Percentiles rank a stretch among this genome's conserved stretches.
Conservation (phyloP, 1,140 invertebrate species). For the Schmidtea mediterranea region DNA sequence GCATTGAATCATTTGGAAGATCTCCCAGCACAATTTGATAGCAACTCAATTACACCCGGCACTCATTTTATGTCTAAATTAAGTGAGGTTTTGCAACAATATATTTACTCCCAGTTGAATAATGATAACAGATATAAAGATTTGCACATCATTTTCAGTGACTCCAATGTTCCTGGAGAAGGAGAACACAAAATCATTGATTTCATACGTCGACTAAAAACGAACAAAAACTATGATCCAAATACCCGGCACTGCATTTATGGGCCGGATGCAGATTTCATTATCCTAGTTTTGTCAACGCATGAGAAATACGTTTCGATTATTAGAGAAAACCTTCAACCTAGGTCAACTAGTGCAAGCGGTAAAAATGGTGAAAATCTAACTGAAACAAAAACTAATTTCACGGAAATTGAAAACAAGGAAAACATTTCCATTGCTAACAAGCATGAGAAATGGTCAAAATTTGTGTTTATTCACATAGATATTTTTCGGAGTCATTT, state of each 20-base stretch:
- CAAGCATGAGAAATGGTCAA: neutral
- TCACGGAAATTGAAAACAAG: constrained; percentile 40
- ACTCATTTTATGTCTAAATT: constrained; percentile 89
- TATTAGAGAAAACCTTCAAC: constrained; percentile 71
- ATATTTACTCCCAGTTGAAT: constrained; percentile 71
- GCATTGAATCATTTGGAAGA: neutral
- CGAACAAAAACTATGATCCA: constrained; percentile 75
- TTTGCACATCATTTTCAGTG: constrained; percentile 68
- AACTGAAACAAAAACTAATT: constrained; percentile 37
- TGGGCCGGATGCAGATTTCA: constrained; percentile 93
- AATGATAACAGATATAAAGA: constrained; percentile 77
- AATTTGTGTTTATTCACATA: constrained; percentile 38
- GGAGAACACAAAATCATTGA: constrained; percentile 99
- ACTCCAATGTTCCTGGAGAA: constrained; percentile 46
- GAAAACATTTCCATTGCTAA: constrained; percentile 23
- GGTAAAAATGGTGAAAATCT: constrained; percentile 44
- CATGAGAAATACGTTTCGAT: constrained; percentile 90
- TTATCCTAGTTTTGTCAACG: constrained; percentile 78
- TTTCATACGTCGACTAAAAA: constrained; percentile 70
- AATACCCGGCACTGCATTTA: constrained; percentile 90
- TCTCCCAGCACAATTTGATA: constrained; percentile 42
- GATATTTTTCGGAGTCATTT: constrained; percentile 78
- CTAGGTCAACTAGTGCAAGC: constrained; percentile 78
- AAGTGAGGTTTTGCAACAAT: constrained; percentile 75
- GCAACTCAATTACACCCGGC: constrained; percentile 88